These are phyloP conservation scores for Cepaea hortensis DNA, from an alignment of 2,888 invertebrate species.

Conservation along the genomic window DNA sequence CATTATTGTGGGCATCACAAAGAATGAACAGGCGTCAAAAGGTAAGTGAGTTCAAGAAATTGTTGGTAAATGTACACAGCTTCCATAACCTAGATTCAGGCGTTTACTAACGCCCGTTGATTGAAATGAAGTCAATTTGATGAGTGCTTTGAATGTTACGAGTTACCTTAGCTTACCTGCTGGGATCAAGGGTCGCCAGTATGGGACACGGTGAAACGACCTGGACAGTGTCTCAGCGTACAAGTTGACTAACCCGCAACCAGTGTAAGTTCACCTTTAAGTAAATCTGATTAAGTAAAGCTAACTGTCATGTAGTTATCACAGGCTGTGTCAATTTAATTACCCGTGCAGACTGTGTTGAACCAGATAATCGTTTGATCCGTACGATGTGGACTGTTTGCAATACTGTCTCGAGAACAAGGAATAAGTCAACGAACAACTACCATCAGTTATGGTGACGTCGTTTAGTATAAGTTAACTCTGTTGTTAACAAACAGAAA, in stretches of 20 bases:
- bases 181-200: background rate
- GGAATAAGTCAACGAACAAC: too few relatives aligned
- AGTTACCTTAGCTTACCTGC: background rate
- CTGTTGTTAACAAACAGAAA: too few relatives aligned
- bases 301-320: background rate
- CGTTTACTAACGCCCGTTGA: background rate
- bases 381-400: too few relatives aligned
- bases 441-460: too few relatives aligned
- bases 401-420: too few relatives aligned
- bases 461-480: too few relatives aligned
- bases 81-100: background rate
- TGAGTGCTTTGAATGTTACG: background rate
- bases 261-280: constrained; percentile 7
- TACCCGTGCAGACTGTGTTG: too few relatives aligned
- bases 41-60: background rate
- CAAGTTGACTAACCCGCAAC: background rate
- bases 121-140: background rate
- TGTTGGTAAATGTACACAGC: too few relatives aligned
- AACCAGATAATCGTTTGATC: too few relatives aligned
- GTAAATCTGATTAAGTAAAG: background rate
- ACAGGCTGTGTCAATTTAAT: background rate
- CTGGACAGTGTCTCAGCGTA: background rate
- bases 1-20: background rate
- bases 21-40: background rate
- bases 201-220: background rate